Evolutionary conservation across 2,888 invertebrate genomes (phyloP).

Genomic region (Tryphoninae sp.): DNA sequence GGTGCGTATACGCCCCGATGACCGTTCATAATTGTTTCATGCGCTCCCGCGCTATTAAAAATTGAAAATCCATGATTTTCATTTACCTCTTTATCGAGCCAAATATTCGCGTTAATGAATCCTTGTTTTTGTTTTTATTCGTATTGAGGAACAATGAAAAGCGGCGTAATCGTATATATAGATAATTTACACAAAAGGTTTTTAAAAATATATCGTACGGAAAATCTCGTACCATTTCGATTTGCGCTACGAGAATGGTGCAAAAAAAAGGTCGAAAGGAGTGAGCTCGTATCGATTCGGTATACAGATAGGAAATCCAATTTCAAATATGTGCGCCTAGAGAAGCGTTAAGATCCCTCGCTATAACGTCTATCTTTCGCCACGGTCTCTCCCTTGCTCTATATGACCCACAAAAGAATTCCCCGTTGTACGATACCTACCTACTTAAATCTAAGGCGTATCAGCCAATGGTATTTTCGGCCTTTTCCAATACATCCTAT

Average conservation of each 20-base stretch:
- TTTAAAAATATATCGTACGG: too few relatives aligned
- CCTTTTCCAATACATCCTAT: constrained; percentile 49
- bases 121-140: neutral
- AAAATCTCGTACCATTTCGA: neutral
- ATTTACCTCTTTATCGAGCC: neutral
- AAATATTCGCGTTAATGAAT: too few relatives aligned
- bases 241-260: neutral
- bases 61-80: constrained; percentile 16
- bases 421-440: constrained; percentile 40
- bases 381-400: constrained; percentile 50
- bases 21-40: constrained; percentile 44
- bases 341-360: constrained; percentile 63
- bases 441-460: constrained; percentile 38
- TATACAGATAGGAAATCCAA: constrained; percentile 65
- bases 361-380: constrained; percentile 29
- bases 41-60: neutral
- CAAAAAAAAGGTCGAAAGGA: neutral
- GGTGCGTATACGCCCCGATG: neutral
- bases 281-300: constrained; percentile 45
- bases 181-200: too few relatives aligned
- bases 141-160: neutral
- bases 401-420: constrained; percentile 34
- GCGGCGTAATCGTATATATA: too few relatives aligned
- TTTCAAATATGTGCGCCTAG: constrained; percentile 65
- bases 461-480: neutral